Evolutionary conservation across 2,113 vertebrate genomes (phyloP).

Genomic region (Oncorhynchus keta): DNA sequence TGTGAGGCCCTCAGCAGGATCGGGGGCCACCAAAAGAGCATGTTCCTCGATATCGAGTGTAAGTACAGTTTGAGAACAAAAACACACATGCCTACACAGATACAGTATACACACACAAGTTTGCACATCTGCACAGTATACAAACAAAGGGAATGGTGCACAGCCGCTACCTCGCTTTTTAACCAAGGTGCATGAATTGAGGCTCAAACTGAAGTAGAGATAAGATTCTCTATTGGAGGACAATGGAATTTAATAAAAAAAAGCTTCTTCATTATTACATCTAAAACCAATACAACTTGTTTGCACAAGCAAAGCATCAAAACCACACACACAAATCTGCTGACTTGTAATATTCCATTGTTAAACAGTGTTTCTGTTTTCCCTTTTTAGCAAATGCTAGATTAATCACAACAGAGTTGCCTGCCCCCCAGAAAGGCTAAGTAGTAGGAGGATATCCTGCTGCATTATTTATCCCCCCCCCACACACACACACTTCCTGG

Average conservation of each 20-base stretch:
- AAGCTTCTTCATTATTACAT: too few species aligned
- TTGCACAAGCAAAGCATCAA: neutral
- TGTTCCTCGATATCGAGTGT: constrained; percentile 98
- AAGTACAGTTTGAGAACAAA: constrained; percentile 62
- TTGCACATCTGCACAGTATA: neutral
- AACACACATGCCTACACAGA: constrained; percentile 12
- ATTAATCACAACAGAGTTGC: neutral
- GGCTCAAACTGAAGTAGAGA: too few species aligned
- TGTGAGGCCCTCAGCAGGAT: constrained; percentile 97
- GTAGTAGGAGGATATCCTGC: constrained; percentile 48
- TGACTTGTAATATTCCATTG: constrained; percentile 14
- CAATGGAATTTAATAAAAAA: too few species aligned
- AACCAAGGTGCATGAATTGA: too few species aligned
- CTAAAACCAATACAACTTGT: too few species aligned
- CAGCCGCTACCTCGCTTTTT: too few species aligned
- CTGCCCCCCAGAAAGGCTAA: constrained; percentile 48
- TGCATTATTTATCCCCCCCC: constrained; percentile 3
- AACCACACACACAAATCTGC: neutral
- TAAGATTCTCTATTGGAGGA: too few species aligned
- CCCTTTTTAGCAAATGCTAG: neutral
- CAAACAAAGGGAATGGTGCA: neutral
- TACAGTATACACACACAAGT: neutral
- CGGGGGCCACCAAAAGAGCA: constrained; percentile 96
- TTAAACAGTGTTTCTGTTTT: neutral
- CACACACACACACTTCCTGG: constrained; percentile 3